A percentile compares a stretch with the other conserved stretches of the same genome.
These are phyloP conservation scores for Orthosia cruda DNA, from an alignment of 2,888 invertebrate genomes.

Conservation along the genomic window DNA sequence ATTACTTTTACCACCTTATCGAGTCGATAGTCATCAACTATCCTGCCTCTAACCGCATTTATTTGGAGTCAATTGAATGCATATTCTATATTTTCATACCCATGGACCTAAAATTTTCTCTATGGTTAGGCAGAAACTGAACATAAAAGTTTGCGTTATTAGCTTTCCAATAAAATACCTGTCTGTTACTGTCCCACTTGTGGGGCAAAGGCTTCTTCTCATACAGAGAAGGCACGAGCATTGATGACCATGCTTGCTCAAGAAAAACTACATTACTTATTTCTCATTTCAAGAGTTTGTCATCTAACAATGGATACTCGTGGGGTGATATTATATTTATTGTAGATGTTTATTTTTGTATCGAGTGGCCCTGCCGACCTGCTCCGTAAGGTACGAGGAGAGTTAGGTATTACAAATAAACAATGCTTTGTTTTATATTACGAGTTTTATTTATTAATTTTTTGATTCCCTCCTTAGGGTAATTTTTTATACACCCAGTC, in stretches of 20 bases:
- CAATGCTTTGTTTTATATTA: slow-evolving; percentile 67
- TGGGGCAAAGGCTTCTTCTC: too few relatives aligned
- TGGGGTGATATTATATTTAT: slow-evolving; percentile 82
- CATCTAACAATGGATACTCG: slow-evolving; percentile 30
- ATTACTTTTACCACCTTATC: too few relatives aligned
- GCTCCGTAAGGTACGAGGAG: slow-evolving; percentile 75
- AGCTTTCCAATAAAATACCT: too few relatives aligned
- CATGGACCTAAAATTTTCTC: background rate
- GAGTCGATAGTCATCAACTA: too few relatives aligned
- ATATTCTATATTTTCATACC: background rate
- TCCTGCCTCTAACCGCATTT: background rate
- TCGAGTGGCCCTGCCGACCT: slow-evolving; percentile 80
- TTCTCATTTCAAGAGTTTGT: background rate
- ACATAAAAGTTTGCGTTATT: background rate
- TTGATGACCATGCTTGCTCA: too few relatives aligned
- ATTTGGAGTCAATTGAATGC: background rate
- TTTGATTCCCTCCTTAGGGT: too few relatives aligned
- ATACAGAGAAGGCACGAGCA: too few relatives aligned
- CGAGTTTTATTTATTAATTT: slow-evolving; percentile 49
- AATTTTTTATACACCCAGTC: background rate
- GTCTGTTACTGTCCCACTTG: too few relatives aligned
- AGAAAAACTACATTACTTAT: too few relatives aligned
- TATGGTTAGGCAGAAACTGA: background rate
- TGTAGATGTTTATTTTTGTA: slow-evolving; percentile 91
- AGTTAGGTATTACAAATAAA: slow-evolving; percentile 69